Evolutionary conservation across 2,888 invertebrate genomes (phyloP).

Genomic region (Liopterus haemorrhoidalis): DNA sequence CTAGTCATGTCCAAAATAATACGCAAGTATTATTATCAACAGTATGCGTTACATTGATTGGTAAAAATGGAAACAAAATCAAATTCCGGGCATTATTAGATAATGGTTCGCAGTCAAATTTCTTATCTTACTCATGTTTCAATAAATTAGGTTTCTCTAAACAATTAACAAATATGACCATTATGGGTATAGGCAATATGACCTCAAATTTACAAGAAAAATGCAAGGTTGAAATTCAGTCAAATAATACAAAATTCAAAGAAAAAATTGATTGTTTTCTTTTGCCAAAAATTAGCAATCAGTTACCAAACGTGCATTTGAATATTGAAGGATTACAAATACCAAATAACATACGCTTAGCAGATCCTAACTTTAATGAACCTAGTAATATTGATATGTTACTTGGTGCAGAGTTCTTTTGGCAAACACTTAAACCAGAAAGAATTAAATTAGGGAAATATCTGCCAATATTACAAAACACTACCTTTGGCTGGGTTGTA

Average conservation of each 20-base stretch:
- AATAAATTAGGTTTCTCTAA: not conserved
- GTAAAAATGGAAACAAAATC: constrained; percentile 16
- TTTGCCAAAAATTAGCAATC: constrained; percentile 26
- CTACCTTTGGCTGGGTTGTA: constrained; percentile 27
- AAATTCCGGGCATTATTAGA: constrained; percentile 28
- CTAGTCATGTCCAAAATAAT: too few relatives aligned
- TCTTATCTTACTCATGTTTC: not conserved
- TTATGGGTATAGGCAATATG: constrained; percentile 11
- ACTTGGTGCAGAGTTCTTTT: constrained; percentile 26
- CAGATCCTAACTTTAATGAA: constrained; percentile 24
- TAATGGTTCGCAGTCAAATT: constrained; percentile 26
- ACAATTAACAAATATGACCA: constrained; percentile 11
- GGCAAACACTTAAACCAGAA: constrained; percentile 22
- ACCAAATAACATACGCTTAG: constrained; percentile 23
- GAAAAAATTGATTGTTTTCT: too few relatives aligned
- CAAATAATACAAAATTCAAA: too few relatives aligned
- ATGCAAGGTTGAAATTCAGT: constrained; percentile 16
- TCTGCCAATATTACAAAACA: constrained; percentile 19
- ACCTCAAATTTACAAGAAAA: constrained; percentile 8
- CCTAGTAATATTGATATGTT: constrained; percentile 26
- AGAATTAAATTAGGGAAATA: constrained; percentile 12
- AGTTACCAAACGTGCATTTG: constrained; percentile 25
- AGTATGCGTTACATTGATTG: constrained; percentile 20
- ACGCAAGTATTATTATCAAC: constrained; percentile 23
- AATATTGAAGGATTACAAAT: constrained; percentile 17